phyloP scores from a whole-genome alignment of 2,113 vertebrate species.

The Onychostruthus taczanowskii region DNA sequence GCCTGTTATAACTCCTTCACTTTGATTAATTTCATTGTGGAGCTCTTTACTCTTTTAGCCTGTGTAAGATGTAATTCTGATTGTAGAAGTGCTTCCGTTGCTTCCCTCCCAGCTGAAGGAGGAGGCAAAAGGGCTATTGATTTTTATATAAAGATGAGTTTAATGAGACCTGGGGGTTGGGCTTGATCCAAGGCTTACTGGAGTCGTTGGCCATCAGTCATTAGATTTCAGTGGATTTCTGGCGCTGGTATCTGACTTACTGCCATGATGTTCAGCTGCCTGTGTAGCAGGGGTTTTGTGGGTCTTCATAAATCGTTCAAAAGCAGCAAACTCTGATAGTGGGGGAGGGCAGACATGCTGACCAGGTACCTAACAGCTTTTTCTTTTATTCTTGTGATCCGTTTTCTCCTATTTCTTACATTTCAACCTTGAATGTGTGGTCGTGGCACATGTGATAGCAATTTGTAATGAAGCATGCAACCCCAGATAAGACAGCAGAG shows the following conservation, averaged over 20 bases:
- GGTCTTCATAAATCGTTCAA: not conserved
- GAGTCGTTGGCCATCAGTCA: not conserved
- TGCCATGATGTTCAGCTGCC: not conserved
- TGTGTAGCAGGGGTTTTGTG: not conserved
- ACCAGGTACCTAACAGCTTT: not conserved
- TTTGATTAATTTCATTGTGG: constrained; percentile 62
- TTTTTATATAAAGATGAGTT: constrained; percentile 40
- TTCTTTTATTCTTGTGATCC: not conserved
- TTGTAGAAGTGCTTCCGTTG: constrained; percentile 9
- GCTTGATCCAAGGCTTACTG: not conserved
- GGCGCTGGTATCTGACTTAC: not conserved
- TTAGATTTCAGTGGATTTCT: not conserved
- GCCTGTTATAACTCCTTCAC: constrained; percentile 47
- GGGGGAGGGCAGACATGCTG: not conserved
- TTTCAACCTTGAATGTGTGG: not conserved
- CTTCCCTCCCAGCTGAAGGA: not conserved
- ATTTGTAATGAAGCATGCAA: not conserved
- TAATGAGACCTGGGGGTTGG: constrained; percentile 12
- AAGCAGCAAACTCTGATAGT: not conserved
- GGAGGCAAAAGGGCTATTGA: constrained; percentile 10
- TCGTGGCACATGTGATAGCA: accelerated
- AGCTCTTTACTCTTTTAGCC: constrained; percentile 16
- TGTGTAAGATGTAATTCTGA: not conserved
- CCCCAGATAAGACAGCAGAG: not conserved
- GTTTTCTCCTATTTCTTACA: not conserved